A percentile compares a stretch with the other conserved stretches of the same genome.
Conservation (phyloP, 2,888 invertebrate species). For the Mactromeris polynyma region DNA sequence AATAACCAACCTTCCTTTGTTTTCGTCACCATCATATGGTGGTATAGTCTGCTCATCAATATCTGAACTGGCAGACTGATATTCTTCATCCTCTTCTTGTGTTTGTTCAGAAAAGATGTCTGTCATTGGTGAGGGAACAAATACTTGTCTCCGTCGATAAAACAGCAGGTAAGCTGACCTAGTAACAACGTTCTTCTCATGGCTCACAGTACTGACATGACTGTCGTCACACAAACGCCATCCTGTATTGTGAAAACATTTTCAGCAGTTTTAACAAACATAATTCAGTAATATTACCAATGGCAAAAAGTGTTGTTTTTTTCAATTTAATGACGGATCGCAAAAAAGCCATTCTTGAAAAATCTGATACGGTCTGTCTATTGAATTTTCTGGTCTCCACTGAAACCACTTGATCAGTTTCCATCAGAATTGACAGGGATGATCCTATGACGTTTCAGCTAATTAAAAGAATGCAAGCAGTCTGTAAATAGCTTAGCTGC, state of each 20-base stretch:
- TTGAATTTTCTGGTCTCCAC: too few relatives aligned
- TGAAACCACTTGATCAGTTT: too few relatives aligned
- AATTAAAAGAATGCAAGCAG: too few relatives aligned
- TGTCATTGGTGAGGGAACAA: conserved; percentile 55
- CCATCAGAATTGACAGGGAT: too few relatives aligned
- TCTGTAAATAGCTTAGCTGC: too few relatives aligned
- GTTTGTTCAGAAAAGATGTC: not conserved
- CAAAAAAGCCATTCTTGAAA: too few relatives aligned
- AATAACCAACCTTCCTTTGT: conserved; percentile 52
- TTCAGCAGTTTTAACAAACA: too few relatives aligned
- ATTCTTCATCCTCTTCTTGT: conserved; percentile 23
- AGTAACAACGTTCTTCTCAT: conserved; percentile 84
- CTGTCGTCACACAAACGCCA: conserved; percentile 85
- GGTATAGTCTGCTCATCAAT: conserved; percentile 16
- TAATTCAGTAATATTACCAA: too few relatives aligned
- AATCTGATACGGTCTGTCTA: too few relatives aligned
- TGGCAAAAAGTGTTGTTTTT: too few relatives aligned
- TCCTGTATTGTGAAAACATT: conserved; percentile 68
- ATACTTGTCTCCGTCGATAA: conserved; percentile 84
- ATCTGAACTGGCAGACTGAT: conserved; percentile 17
- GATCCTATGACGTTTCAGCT: too few relatives aligned
- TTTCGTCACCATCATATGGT: conserved; percentile 30
- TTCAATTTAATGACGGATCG: too few relatives aligned
- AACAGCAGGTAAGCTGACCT: conserved; percentile 88
- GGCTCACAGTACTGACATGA: conserved; percentile 75